Percentiles rank a stretch among this genome's conserved stretches.
phyloP scores from a whole-genome alignment of 1,140 invertebrate species.

The Lepidotrigona ventralis region DNA sequence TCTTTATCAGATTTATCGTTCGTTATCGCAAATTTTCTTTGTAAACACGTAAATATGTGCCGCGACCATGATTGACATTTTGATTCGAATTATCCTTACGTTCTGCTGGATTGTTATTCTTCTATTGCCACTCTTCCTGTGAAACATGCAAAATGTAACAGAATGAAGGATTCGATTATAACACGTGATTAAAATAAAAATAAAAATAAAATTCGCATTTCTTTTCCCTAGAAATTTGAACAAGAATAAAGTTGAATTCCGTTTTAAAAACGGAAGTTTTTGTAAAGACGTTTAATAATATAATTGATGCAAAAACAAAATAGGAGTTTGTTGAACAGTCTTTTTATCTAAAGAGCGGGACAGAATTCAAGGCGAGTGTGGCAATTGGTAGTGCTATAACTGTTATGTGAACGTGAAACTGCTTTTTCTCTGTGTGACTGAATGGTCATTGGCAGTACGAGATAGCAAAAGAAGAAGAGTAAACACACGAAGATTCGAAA shows the following conservation, averaged over 20 bases:
- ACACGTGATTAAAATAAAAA: too few species aligned
- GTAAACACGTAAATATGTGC: not conserved
- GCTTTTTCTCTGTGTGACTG: not conserved
- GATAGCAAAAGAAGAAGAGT: not conserved
- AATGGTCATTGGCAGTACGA: slow-evolving; percentile 16
- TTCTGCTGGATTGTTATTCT: not conserved
- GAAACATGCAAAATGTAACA: not conserved
- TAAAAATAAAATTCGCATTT: not conserved
- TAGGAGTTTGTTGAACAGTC: not conserved
- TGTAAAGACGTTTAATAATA: not conserved
- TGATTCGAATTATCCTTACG: not conserved
- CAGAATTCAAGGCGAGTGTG: not conserved
- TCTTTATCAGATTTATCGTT: not conserved
- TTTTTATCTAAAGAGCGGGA: not conserved
- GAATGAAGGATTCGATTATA: not conserved
- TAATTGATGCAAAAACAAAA: too few species aligned
- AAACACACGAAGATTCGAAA: not conserved
- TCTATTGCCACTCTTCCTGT: not conserved
- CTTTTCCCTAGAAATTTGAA: not conserved
- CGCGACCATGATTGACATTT: not conserved
- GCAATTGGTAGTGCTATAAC: not conserved
- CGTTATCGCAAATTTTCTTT: not conserved
- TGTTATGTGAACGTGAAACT: not conserved
- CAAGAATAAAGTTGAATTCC: not conserved
- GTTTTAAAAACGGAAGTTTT: not conserved